Evolutionary conservation across 2,113 vertebrate species (phyloP).

Genomic region (Glaucomys volans): DNA sequence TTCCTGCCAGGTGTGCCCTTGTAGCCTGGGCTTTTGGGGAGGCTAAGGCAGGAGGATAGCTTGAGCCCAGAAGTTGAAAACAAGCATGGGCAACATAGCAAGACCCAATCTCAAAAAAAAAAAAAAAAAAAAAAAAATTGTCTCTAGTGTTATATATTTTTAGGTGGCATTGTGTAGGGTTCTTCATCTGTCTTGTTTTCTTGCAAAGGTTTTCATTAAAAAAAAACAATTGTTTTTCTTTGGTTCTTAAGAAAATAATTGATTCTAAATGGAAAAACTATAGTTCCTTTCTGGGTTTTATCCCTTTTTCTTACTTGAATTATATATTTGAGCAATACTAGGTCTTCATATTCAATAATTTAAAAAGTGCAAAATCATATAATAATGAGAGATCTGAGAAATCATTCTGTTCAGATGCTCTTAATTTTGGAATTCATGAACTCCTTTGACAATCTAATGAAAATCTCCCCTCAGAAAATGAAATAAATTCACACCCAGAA

Average conservation of each 20-base stretch:
- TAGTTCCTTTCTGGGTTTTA: constrained; percentile 33
- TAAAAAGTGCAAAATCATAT: neutral
- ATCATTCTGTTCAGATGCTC: neutral
- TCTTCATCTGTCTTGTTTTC: neutral
- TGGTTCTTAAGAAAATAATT: constrained; percentile 31
- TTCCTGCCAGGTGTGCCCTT: neutral
- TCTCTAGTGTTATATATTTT: neutral
- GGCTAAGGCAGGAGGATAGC: neutral
- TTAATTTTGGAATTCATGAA: constrained; percentile 35
- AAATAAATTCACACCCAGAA: neutral
- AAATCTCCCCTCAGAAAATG: constrained; percentile 7
- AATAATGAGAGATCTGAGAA: neutral
- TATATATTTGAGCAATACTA: neutral
- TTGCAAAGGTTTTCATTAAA: neutral
- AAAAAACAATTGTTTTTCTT: constrained; percentile 38
- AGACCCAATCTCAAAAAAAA: neutral
- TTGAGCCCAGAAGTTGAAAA: neutral
- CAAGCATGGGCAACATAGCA: neutral
- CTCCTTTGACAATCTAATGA: neutral
- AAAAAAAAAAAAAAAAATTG: neutral
- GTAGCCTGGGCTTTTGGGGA: neutral
- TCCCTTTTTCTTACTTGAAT: constrained; percentile 9
- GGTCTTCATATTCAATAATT: neutral
- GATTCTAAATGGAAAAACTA: neutral
- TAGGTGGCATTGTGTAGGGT: neutral